These are phyloP conservation scores for Atta colombica DNA, from an alignment of 1,140 invertebrate genomes.

Conservation along the genomic window DNA sequence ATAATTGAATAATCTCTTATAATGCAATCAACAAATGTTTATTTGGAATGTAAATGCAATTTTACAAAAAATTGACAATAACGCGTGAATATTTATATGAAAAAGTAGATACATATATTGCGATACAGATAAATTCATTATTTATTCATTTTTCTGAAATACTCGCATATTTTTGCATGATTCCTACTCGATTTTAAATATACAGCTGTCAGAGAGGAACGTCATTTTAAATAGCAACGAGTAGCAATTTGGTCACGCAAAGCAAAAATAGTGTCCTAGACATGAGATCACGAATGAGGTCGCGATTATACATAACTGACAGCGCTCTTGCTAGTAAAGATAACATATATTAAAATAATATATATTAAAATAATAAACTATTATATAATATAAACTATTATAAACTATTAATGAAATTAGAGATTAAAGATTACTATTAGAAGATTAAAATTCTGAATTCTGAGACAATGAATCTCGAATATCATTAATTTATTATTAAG, in stretches of 20 bases:
- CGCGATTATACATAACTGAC: neutral
- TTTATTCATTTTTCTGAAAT: neutral
- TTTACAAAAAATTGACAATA: slow-evolving; percentile 28
- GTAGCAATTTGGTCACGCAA: slow-evolving; percentile 31
- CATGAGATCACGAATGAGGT: slow-evolving; percentile 34
- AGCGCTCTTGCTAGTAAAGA: slow-evolving; percentile 3
- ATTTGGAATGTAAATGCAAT: slow-evolving; percentile 25
- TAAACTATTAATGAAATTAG: neutral
- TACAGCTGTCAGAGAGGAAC: slow-evolving; percentile 43
- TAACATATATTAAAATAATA: slow-evolving; percentile 6
- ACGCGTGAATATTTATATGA: slow-evolving; percentile 1
- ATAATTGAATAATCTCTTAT: neutral
- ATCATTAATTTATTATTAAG: neutral
- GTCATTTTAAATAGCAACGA: slow-evolving; percentile 39
- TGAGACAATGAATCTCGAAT: neutral
- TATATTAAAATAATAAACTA: neutral
- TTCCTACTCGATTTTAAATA: slow-evolving; percentile 32
- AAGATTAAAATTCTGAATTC: neutral
- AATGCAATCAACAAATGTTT: slow-evolving; percentile 30
- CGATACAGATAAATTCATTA: neutral
- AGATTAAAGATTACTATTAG: too few species aligned
- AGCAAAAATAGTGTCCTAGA: slow-evolving; percentile 30
- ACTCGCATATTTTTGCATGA: neutral
- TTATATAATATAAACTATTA: neutral
- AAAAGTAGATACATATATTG: slow-evolving; percentile 28